Evolutionary conservation across 2,797 vertebrate species (phyloP).

Genomic region (Eospalax fontanierii): DNA sequence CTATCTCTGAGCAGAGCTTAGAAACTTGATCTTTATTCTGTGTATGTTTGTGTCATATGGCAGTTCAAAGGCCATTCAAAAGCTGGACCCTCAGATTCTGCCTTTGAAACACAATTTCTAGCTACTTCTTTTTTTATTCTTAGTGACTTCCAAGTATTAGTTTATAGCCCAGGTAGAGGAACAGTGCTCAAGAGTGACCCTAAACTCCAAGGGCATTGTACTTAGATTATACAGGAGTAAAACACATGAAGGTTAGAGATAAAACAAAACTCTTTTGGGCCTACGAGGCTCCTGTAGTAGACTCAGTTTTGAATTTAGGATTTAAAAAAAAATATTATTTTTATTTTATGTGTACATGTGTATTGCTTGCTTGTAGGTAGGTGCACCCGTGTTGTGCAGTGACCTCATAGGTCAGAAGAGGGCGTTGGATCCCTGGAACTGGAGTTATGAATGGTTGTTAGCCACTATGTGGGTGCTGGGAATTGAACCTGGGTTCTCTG

Average conservation of each 20-base stretch:
- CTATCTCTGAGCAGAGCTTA: background rate
- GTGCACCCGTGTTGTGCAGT: too few species aligned
- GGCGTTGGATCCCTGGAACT: too few species aligned
- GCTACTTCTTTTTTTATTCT: background rate
- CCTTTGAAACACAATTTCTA: background rate
- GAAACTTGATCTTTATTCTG: background rate
- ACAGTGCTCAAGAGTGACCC: background rate
- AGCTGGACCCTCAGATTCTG: background rate
- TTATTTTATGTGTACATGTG: too few species aligned
- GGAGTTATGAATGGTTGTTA: too few species aligned
- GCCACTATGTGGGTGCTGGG: too few species aligned
- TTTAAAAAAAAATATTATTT: too few species aligned
- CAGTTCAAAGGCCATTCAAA: background rate
- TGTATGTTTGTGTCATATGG: slow-evolving; percentile 27
- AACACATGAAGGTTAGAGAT: slow-evolving; percentile 9
- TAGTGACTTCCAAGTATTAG: background rate
- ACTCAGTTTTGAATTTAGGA: slow-evolving; percentile 14
- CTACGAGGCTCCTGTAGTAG: background rate
- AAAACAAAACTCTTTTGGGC: slow-evolving; percentile 7
- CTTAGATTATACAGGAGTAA: background rate
- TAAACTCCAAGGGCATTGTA: background rate
- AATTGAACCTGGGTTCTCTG: too few species aligned
- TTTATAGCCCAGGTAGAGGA: background rate
- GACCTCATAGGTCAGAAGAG: too few species aligned
- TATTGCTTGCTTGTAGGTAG: too few species aligned